Conservation (phyloP, 2,113 vertebrate species). For the Rhadina sibilatrix region DNA sequence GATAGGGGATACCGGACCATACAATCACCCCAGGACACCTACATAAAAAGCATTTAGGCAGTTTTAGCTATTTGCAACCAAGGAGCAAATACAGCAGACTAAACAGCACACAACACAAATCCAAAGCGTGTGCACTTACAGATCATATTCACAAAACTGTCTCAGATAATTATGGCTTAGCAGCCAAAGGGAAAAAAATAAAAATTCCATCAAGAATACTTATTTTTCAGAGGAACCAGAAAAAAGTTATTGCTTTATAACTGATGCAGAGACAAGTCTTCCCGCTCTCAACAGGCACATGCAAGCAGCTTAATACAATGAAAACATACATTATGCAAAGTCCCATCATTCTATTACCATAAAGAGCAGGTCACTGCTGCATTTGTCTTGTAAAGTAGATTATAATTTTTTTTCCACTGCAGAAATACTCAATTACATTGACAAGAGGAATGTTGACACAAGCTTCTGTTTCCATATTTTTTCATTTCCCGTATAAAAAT, state of each 20-base stretch:
- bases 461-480: neutral
- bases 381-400: constrained; percentile 71
- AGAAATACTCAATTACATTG: constrained; percentile 42
- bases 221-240: neutral
- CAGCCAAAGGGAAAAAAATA: neutral
- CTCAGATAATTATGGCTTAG: neutral
- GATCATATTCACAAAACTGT: neutral
- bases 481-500: neutral
- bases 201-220: neutral
- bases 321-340: constrained; percentile 52
- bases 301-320: neutral
- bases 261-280: neutral
- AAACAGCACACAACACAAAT: neutral
- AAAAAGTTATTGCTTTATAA: neutral
- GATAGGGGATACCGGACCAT: neutral
- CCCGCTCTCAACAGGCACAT: neutral
- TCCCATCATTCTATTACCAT: constrained; percentile 81
- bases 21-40: neutral
- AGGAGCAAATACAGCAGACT: neutral
- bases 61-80: neutral
- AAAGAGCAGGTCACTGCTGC: constrained; percentile 76
- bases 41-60: neutral
- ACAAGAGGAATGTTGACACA: neutral
- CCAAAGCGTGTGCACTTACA: neutral
- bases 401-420: constrained; percentile 59